These are phyloP conservation scores for Nanorana parkeri DNA, from an alignment of 2,113 vertebrate species.

Conservation along the genomic window DNA sequence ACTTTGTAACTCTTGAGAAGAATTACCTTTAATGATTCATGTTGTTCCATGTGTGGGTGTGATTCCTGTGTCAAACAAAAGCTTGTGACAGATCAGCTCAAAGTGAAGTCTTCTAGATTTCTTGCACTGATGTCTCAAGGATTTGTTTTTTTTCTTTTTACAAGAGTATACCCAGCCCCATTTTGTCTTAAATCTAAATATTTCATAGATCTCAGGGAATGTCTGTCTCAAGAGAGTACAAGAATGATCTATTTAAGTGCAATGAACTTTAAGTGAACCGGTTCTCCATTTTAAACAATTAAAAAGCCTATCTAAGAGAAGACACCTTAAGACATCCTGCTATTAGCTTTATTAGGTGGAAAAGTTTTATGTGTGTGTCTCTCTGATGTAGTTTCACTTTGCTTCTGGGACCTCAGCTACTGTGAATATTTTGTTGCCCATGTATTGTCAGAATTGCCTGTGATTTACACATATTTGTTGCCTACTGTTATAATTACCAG, in stretches of 20 bases:
- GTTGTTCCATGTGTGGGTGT: slow-evolving; percentile 54
- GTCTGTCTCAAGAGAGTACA: too few species aligned
- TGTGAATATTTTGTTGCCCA: too few species aligned
- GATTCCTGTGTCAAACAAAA: slow-evolving; percentile 54
- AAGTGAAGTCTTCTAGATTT: slow-evolving; percentile 2
- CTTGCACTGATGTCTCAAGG: slow-evolving; percentile 9
- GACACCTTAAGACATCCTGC: too few species aligned
- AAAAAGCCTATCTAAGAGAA: neutral
- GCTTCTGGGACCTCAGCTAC: too few species aligned
- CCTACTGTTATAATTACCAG: too few species aligned
- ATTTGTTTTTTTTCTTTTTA: slow-evolving; percentile 8
- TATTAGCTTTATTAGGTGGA: too few species aligned
- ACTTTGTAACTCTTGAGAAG: slow-evolving; percentile 45
- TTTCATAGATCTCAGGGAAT: neutral
- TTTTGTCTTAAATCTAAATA: neutral
- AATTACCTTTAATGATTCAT: slow-evolving; percentile 56
- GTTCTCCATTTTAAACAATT: neutral
- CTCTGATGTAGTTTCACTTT: too few species aligned
- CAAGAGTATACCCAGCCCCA: neutral
- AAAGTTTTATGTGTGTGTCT: too few species aligned
- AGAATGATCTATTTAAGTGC: too few species aligned
- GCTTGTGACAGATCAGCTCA: slow-evolving; percentile 39
- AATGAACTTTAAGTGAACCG: too few species aligned
- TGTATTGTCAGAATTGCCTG: too few species aligned
- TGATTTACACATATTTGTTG: too few species aligned